Base-by-base conservation (phyloP, 2,888 invertebrate species). In the Lysandra coridon region DNA sequence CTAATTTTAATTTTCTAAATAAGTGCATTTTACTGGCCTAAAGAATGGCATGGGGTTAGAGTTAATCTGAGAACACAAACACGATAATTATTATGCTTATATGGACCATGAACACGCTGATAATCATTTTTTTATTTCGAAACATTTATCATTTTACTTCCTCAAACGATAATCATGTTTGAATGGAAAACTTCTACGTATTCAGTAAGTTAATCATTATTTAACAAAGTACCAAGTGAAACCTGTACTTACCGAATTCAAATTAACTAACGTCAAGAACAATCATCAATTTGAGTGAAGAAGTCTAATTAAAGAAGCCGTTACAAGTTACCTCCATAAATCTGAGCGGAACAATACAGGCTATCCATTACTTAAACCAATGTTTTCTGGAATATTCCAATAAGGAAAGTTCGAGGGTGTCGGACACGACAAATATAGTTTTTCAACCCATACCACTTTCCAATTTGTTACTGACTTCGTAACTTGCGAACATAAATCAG, bases 251-350 rank as follows among this genome's bases (percentile, higher is more conserved):
- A 88, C 86, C 88, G 87, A 88, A 89, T 89, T 88, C 85, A 89
- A 91, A 91, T 92, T 89, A 89, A 90, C 88, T 87, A 87, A 89
- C 91, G 92, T 92, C 92, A 92, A 90, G 90, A 91, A 92, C 92
- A 92, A 92, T 92, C 91, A 92, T 93, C 91, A 93, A 93, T 92
- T 93, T 92, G 90, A 91, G 89, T 91, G 89, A 92, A 92, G 91
- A 92, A 92, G 90, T 93, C 89, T 94, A 93, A 94, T 94, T 93
- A 92, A 93, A 93, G 93, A 93, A 93, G 92, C 92, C 92, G 91
- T 93, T 92, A 93, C 92, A 93, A 94, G 93, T 94, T 92, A 91
- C 93, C 92, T 91, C 93, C 92, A 94, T 94, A 94, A 94, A 94
- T 94, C 93, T 92, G 92, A 88, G 86, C 87, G 87, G 89, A 92